Percentiles rank a stretch among this genome's conserved stretches.
phyloP scores from a whole-genome alignment of 2,888 invertebrate genomes.

The Unio delphinus region DNA sequence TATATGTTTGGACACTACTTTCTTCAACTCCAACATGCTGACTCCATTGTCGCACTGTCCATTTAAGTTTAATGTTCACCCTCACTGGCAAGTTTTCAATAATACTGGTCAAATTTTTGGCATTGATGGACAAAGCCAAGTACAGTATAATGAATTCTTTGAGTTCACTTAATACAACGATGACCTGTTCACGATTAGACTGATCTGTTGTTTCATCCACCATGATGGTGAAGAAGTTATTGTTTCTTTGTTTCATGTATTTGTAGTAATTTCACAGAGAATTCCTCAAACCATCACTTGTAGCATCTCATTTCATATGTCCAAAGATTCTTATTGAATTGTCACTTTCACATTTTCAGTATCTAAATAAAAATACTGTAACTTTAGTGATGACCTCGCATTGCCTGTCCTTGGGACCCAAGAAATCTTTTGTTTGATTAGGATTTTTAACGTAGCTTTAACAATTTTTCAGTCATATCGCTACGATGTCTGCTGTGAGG shows the following conservation, averaged over 20 bases:
- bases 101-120: slow-evolving; percentile 17
- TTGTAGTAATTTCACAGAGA: slow-evolving; percentile 14
- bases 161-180: slow-evolving; percentile 26
- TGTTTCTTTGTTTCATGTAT: slow-evolving; percentile 6
- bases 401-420: too few relatives aligned
- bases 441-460: too few relatives aligned
- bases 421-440: too few relatives aligned
- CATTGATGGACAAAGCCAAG: slow-evolving; percentile 16
- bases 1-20: slow-evolving; percentile 25
- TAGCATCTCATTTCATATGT: slow-evolving; percentile 39
- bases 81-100: slow-evolving; percentile 28
- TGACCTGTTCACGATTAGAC: slow-evolving; percentile 43
- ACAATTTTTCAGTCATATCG: too few relatives aligned
- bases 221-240: slow-evolving; percentile 34
- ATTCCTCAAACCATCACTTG: slow-evolving; percentile 30
- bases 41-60: slow-evolving; percentile 39
- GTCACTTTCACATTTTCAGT: slow-evolving; percentile 19
- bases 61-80: slow-evolving; percentile 26
- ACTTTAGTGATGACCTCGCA: too few relatives aligned
- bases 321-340: slow-evolving; percentile 24
- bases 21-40: slow-evolving; percentile 28
- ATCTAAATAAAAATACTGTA: slow-evolving; percentile 27
- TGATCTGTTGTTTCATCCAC: slow-evolving; percentile 32
- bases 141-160: slow-evolving; percentile 41
- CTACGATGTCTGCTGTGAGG: too few relatives aligned